phyloP scores from a whole-genome alignment of 2,797 vertebrate species.

The Tiaroga cobitis region DNA sequence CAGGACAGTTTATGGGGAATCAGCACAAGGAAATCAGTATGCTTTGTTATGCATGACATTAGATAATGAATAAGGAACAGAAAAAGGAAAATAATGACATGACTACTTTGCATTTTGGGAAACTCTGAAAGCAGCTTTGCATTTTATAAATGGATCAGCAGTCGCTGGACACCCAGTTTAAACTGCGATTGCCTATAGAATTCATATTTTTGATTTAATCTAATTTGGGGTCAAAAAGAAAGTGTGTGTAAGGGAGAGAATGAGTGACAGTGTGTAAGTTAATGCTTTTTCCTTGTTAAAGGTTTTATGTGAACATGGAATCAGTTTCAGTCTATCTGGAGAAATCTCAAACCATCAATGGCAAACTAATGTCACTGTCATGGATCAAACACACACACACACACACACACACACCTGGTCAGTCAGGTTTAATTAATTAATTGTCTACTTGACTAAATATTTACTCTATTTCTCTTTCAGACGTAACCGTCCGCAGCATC shows the following conservation, averaged over 20 bases:
- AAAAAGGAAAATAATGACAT: neutral
- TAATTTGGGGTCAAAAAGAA: neutral
- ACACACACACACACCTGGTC: neutral
- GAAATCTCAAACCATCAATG: conserved; percentile 37
- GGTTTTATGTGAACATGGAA: conserved; percentile 34
- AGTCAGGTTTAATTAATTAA: conserved; percentile 14
- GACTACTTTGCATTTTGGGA: neutral
- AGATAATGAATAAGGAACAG: neutral
- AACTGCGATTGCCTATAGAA: neutral
- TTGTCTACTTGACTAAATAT: neutral
- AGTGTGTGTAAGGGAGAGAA: neutral
- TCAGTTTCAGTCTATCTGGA: conserved; percentile 28
- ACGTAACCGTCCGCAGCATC: neutral
- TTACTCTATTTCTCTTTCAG: conserved; percentile 30
- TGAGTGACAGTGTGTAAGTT: conserved; percentile 19
- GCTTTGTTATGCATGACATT: neutral
- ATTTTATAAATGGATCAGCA: neutral
- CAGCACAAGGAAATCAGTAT: neutral
- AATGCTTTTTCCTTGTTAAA: conserved; percentile 17
- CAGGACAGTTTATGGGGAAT: no score
- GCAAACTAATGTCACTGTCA: conserved; percentile 23
- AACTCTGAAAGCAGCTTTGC: no score
- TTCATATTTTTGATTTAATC: neutral
- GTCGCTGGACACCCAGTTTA: neutral
- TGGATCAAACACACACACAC: neutral